phyloP scores from a whole-genome alignment of 2,888 invertebrate species.

The Hedya salicella region DNA sequence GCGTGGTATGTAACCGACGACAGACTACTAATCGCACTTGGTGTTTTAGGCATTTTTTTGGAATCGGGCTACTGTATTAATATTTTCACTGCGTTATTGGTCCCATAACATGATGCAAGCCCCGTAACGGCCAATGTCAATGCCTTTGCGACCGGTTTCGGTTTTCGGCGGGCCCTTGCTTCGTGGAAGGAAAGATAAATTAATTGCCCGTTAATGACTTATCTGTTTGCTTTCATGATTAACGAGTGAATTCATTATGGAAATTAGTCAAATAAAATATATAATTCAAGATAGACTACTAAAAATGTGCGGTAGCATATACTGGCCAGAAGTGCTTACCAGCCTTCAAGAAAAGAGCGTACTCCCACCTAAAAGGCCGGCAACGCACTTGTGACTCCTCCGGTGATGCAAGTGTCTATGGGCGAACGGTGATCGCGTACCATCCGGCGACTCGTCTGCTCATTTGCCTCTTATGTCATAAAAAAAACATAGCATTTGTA shows the following conservation, averaged over 20 bases:
- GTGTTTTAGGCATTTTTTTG: neutral
- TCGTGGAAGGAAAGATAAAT: conserved; percentile 36
- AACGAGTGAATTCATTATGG: conserved; percentile 10
- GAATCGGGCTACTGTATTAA: conserved; percentile 3
- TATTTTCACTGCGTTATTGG: neutral
- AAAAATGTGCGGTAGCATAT: neutral
- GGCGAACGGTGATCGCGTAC: no score
- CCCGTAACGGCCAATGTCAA: conserved; percentile 71
- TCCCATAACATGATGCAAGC: conserved; percentile 69
- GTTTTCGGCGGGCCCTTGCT: conserved; percentile 38
- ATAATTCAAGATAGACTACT: neutral
- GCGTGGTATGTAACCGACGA: neutral
- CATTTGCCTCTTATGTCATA: no score
- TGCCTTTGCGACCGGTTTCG: conserved; percentile 68
- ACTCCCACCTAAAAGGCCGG: no score
- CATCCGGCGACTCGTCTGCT: no score
- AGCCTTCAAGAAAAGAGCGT: no score
- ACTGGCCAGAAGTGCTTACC: neutral
- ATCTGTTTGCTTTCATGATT: conserved; percentile 33
- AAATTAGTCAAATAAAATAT: neutral
- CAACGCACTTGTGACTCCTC: no score
- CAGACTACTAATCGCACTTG: neutral
- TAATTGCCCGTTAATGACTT: conserved; percentile 35
- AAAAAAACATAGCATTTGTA: no score
- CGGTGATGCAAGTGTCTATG: no score